Percentiles rank a stretch among this genome's conserved stretches.
Evolutionary conservation across 2,888 invertebrate species (phyloP).

Genomic region (Drosophila mimetica): DNA sequence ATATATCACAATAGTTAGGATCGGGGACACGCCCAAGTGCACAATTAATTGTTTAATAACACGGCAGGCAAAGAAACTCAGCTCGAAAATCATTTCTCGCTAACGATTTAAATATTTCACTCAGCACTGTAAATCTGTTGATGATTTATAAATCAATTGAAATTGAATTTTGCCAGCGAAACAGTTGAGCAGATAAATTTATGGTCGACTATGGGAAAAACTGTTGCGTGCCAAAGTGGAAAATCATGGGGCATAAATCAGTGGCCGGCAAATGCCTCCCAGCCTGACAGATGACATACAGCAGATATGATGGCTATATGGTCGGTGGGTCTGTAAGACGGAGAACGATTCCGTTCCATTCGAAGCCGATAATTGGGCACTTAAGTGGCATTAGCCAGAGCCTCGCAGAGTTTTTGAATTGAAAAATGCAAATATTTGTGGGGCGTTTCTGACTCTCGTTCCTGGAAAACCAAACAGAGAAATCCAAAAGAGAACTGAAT

Average conservation of each 20-base stretch:
- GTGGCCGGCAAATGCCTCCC: constrained; percentile 46
- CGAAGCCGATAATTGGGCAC: constrained; percentile 73
- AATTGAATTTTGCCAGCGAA: constrained; percentile 70
- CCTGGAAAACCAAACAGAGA: constrained; percentile 56
- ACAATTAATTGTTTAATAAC: constrained; percentile 75
- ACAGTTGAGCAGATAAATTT: constrained; percentile 66
- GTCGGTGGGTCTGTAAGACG: constrained; percentile 1
- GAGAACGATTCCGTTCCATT: constrained; percentile 8
- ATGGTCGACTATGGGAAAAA: constrained; percentile 50
- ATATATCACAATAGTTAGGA: constrained; percentile 16
- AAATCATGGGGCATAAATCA: constrained; percentile 78
- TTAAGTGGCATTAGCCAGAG: constrained; percentile 75
- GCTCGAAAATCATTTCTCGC: constrained; percentile 51
- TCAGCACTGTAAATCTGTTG: constrained; percentile 60
- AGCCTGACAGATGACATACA: constrained; percentile 76
- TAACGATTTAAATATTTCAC: constrained; percentile 52
- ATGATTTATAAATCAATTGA: constrained; percentile 76
- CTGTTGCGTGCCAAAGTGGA: constrained; percentile 76
- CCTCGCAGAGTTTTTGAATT: constrained; percentile 43
- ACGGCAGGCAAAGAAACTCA: constrained; percentile 43
- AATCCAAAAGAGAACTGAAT: constrained; percentile 7
- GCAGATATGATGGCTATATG: constrained; percentile 68
- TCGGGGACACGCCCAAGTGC: constrained; percentile 54
- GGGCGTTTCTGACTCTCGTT: constrained; percentile 56
- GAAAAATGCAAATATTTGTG: constrained; percentile 68